Conservation (phyloP, 2,113 vertebrate genomes). For the Phodopus roborovskii region DNA sequence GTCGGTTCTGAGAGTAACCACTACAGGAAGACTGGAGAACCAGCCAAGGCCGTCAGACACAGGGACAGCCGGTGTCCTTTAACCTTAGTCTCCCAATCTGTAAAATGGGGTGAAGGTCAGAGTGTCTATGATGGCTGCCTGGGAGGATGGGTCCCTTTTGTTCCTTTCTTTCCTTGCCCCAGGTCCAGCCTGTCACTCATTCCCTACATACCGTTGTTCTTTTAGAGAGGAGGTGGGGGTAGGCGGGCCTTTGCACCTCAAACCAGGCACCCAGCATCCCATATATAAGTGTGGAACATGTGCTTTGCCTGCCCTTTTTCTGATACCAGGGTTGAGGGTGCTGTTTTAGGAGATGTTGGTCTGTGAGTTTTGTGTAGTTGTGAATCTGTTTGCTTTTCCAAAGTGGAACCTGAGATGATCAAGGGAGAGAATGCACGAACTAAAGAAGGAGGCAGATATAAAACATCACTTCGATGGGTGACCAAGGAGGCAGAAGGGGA, state of each 20-base stretch:
- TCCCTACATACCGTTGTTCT: not conserved
- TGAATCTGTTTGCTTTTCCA: not conserved
- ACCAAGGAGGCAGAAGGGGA: not conserved
- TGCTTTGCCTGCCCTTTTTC: not conserved
- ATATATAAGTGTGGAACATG: not conserved
- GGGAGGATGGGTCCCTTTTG: not conserved
- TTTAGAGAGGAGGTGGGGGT: no score
- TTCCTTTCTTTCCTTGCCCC: not conserved
- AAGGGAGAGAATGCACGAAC: not conserved
- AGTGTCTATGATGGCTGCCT: not conserved
- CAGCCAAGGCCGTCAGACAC: not conserved
- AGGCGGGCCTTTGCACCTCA: not conserved
- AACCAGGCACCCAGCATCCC: not conserved
- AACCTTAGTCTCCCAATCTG: not conserved
- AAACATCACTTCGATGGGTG: not conserved
- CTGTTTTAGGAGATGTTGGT: not conserved
- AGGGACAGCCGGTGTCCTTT: not conserved
- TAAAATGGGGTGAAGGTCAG: not conserved
- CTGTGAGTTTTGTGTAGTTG: not conserved
- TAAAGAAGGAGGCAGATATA: not conserved
- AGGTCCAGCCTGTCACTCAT: not conserved
- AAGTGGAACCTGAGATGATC: not conserved
- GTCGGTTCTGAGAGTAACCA: not conserved
- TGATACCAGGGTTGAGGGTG: not conserved
- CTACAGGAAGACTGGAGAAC: accelerated